These are phyloP conservation scores for Oryzias woworae DNA, from an alignment of 2,113 vertebrate genomes.

Conservation along the genomic window DNA sequence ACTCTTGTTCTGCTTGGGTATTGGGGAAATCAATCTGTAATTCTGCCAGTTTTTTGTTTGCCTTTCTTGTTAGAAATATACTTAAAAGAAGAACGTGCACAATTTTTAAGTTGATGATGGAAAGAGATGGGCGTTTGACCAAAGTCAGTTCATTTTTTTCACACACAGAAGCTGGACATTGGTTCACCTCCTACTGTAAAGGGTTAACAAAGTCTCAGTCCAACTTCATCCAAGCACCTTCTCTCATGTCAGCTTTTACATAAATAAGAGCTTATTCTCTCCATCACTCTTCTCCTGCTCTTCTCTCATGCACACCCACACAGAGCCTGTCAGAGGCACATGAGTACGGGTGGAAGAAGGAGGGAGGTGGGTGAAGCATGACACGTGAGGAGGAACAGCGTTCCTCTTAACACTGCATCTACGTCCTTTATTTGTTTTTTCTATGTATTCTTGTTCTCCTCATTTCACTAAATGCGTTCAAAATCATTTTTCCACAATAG, in stretches of 20 bases:
- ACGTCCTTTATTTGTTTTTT: constrained; percentile 56
- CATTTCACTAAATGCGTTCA: constrained; percentile 12
- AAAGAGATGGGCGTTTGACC: neutral
- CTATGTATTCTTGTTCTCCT: constrained; percentile 21
- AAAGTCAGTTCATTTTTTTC: constrained; percentile 2
- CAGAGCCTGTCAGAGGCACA: constrained; percentile 79
- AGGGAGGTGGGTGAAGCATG: constrained; percentile 77
- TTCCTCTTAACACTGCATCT: constrained; percentile 64
- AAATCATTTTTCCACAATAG: constrained; percentile 11
- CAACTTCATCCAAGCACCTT: constrained; percentile 67
- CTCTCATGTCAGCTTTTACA: constrained; percentile 78
- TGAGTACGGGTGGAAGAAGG: constrained; percentile 74
- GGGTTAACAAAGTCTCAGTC: constrained; percentile 62
- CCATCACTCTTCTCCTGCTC: constrained; percentile 66
- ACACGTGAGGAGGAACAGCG: constrained; percentile 75
- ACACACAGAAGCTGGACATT: constrained; percentile 7
- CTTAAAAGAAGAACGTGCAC: too few species aligned
- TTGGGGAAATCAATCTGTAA: constrained; percentile 11
- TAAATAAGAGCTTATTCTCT: constrained; percentile 78
- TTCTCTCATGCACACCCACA: constrained; percentile 80
- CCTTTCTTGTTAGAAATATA: too few species aligned
- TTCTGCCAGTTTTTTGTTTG: neutral
- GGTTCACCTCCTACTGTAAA: constrained; percentile 28
- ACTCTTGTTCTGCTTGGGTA: constrained; percentile 24
- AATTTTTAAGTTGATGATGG: too few species aligned